Evolutionary conservation across 2,797 vertebrate genomes (phyloP).

Genomic region (Limnodromus scolopaceus): DNA sequence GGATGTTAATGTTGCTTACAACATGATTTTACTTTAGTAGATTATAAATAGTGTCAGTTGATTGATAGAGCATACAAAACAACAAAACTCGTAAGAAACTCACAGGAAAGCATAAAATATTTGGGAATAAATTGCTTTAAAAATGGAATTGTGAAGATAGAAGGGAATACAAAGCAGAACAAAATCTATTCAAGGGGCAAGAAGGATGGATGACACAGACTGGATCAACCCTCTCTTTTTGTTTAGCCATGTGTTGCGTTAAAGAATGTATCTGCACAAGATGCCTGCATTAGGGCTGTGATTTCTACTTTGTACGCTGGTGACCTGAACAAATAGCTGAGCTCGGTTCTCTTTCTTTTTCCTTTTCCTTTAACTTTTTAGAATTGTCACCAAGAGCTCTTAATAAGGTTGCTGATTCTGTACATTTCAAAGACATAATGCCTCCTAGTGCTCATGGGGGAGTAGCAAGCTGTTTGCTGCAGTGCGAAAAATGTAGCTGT

Average conservation of each 20-base stretch:
- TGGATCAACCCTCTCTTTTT: neutral
- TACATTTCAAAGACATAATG: neutral
- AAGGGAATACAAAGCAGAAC: neutral
- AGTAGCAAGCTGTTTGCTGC: neutral
- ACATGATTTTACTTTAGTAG: neutral
- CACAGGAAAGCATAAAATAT: neutral
- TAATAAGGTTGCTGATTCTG: neutral
- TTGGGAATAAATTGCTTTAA: neutral
- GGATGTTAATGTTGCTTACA: neutral
- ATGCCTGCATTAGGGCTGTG: neutral
- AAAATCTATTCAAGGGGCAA: neutral
- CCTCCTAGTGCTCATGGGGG: neutral
- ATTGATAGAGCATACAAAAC: neutral
- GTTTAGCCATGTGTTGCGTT: neutral
- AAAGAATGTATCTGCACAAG: neutral
- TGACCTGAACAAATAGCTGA: conserved; percentile 43
- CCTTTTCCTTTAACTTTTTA: conserved; percentile 12
- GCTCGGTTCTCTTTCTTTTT: neutral
- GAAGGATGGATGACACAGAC: neutral
- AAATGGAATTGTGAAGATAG: neutral
- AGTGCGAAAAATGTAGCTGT: neutral
- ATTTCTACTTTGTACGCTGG: conserved; percentile 3
- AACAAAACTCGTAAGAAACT: neutral
- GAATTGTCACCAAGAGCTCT: neutral
- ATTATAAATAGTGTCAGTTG: neutral